These are phyloP conservation scores for Sebastes nivosus DNA, from an alignment of 2,797 vertebrate genomes.

Conservation along the genomic window DNA sequence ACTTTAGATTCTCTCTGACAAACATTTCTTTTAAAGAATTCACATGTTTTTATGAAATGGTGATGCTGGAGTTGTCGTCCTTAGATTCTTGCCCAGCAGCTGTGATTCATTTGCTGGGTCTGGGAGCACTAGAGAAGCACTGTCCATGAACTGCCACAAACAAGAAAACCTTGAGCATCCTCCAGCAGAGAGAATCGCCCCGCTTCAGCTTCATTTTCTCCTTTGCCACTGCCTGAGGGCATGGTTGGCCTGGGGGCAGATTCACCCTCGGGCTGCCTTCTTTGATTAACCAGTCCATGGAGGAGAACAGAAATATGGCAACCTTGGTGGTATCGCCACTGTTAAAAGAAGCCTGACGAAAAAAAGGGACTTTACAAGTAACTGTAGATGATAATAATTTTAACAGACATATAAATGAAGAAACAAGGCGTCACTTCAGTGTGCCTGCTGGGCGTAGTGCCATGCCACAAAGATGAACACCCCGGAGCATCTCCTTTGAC, in stretches of 20 bases:
- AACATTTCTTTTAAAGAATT: slow-evolving; percentile 10
- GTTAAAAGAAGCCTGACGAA: background rate
- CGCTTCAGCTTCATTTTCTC: slow-evolving; percentile 50
- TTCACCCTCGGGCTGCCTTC: slow-evolving; percentile 27
- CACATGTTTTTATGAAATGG: background rate
- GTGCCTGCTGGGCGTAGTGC: background rate
- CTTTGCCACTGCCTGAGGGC: slow-evolving; percentile 48
- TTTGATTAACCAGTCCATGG: slow-evolving; percentile 45
- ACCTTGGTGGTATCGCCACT: slow-evolving; percentile 5
- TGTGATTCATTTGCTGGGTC: slow-evolving; percentile 18
- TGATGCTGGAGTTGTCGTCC: background rate
- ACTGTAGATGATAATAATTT: slow-evolving; percentile 9
- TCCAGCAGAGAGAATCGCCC: slow-evolving; percentile 6
- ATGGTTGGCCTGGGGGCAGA: slow-evolving; percentile 10
- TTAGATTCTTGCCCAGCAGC: slow-evolving; percentile 12
- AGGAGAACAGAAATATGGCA: slow-evolving; percentile 16
- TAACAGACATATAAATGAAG: slow-evolving; percentile 15
- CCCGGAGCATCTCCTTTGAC: background rate
- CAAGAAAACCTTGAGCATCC: slow-evolving; percentile 34
- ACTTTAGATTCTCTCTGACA: background rate
- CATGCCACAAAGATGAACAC: background rate
- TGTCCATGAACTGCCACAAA: slow-evolving; percentile 38
- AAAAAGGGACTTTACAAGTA: slow-evolving; percentile 6
- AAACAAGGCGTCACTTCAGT: background rate
- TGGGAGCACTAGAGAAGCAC: background rate